A percentile compares a stretch with the other conserved stretches of the same genome.
These are phyloP conservation scores for Triplophysa rosa DNA, from an alignment of 2,113 vertebrate species.

Conservation along the genomic window DNA sequence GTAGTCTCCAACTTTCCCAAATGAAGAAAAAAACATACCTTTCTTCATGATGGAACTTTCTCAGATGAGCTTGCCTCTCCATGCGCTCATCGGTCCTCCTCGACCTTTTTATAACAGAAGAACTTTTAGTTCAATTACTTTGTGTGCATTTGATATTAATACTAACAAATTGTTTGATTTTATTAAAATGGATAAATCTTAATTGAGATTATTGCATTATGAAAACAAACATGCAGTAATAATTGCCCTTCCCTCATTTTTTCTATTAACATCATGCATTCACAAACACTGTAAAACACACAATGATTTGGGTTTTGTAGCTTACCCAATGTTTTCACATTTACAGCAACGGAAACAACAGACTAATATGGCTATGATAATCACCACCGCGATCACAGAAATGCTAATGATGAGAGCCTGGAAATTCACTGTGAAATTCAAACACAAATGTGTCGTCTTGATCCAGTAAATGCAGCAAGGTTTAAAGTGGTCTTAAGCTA, in stretches of 20 bases:
- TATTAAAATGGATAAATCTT: not conserved
- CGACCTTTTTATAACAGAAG: slow-evolving; percentile 4
- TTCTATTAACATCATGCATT: no score
- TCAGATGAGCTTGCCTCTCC: slow-evolving; percentile 76
- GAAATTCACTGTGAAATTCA: slow-evolving; percentile 82
- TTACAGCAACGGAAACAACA: slow-evolving; percentile 87
- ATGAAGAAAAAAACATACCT: slow-evolving; percentile 68
- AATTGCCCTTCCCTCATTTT: no score
- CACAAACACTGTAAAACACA: no score
- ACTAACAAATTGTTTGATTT: not conserved
- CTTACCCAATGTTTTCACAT: slow-evolving; percentile 75
- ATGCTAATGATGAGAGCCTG: slow-evolving; percentile 88
- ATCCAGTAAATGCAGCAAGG: not conserved
- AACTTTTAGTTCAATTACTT: not conserved
- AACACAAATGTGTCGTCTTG: not conserved
- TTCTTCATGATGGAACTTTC: slow-evolving; percentile 82
- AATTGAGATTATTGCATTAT: no score
- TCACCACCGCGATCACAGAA: slow-evolving; percentile 78
- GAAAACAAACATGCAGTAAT: no score
- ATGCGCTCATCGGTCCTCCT: slow-evolving; percentile 62
- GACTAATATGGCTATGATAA: slow-evolving; percentile 74
- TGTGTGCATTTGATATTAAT: not conserved
- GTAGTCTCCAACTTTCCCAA: not conserved
- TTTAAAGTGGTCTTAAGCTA: not conserved
- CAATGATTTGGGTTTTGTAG: slow-evolving; percentile 18